Evolutionary conservation across 2,797 vertebrate genomes (phyloP).

Genomic region (Hybognathus amarus): DNA sequence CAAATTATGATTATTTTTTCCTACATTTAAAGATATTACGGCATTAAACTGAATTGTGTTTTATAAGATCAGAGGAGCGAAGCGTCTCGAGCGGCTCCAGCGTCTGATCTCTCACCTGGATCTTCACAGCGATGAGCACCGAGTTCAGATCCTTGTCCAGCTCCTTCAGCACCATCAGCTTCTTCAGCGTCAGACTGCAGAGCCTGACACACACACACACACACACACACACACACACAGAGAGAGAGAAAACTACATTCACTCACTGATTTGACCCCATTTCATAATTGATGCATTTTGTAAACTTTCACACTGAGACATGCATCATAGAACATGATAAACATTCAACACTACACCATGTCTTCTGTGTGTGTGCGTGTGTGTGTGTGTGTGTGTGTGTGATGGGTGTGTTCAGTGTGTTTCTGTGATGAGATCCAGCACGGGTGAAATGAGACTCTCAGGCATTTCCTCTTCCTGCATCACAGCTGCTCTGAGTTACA

Average conservation of each 20-base stretch:
- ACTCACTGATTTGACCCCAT: no score
- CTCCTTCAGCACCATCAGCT: slow-evolving; percentile 82
- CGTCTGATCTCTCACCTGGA: slow-evolving; percentile 74
- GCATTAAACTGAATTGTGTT: no score
- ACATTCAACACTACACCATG: background rate
- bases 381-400: background rate
- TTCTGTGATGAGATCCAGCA: slow-evolving; percentile 17
- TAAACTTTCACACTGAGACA: no score
- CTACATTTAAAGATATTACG: background rate
- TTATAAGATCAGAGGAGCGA: no score
- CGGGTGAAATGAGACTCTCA: slow-evolving; percentile 30
- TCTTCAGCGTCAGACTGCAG: slow-evolving; percentile 83
- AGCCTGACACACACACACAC: slow-evolving; percentile 66
- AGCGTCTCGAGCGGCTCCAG: background rate
- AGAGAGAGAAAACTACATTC: background rate
- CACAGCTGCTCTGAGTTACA: slow-evolving; percentile 28
- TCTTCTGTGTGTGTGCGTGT: background rate
- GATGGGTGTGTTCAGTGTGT: slow-evolving; percentile 37
- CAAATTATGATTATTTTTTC: no score
- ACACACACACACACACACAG: background rate
- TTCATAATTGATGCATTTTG: no score
- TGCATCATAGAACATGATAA: no score
- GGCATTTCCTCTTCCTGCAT: slow-evolving; percentile 44
- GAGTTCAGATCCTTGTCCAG: slow-evolving; percentile 84
- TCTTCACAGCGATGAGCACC: slow-evolving; percentile 84